Evolutionary conservation across 2,888 invertebrate species (phyloP), one percentile per base, ranked within the genome.

Genomic region (Sabatieria punctata): DNA sequence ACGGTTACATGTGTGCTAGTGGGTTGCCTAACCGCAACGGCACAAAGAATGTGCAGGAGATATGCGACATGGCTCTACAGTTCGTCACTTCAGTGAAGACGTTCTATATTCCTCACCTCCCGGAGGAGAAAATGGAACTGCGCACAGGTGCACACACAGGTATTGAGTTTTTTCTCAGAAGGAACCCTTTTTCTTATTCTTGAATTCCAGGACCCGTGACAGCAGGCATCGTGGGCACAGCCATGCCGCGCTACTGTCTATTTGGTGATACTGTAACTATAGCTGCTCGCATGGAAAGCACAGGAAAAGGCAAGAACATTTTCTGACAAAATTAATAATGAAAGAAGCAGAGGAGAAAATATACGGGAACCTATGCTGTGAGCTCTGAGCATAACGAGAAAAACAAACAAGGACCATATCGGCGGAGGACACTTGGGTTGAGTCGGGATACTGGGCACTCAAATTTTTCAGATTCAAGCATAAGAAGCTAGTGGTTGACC

Each of bases 1-100:
- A 43, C 36, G 43, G 43, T 22, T 43, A 43, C 37, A 24, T 43
- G 36, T 43, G 43, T 24, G 23, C 33, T 36, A 36, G 36, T 8
- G 43, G 43, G 23, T 13, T 43, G 37, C 43, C 43, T 6, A n/a
- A 21, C 8, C 35, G 36, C 25, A 43, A 43, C 18, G 43, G 43
- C 23, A 23, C 19, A 4, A 11, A 11, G 37, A 35, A 43, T 36
- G 43, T 36, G 18, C 13, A 6, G 18, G 43, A 43, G 43, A n/a
- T 43, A 4, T 35, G 35, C 18, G 23, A 36, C 23, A 43, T 43
- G 43, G 43, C 43, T n/a, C 24, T 43, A 4, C 2, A 23, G n/a
- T n/a, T n/a, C 15, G 36, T 11, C 33, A 18, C 11, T 2, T 15
- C 30, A 13, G 2, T 43, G 33, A 13, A 22, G 2, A 4, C n/a